Base-by-base conservation (phyloP, 2,113 vertebrate genomes). In the Trochalopteron elliotii region DNA sequence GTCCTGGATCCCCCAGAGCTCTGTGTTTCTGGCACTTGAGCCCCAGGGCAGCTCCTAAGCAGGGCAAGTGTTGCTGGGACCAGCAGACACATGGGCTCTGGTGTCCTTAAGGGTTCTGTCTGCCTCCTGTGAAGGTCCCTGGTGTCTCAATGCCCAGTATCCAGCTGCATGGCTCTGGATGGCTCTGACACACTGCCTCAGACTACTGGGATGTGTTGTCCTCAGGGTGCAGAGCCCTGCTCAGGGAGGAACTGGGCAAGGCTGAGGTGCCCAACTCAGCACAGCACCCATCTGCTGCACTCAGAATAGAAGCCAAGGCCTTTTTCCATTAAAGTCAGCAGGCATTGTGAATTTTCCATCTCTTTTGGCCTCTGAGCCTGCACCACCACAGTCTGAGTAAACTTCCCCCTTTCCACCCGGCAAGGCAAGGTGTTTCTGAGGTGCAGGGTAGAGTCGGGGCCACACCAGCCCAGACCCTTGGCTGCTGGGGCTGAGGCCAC, bases 171-270 rank as follows among this genome's bases (percentile, higher is more conserved):
- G 9, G 67, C 42, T 82, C 49, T 71, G 68, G 19, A 5, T 0
- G 2, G 28, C n/a, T 60, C 49, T 5, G 25, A 28, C 11, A 2
- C 0, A 0, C 19, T 52, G 39, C 1, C 2, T 59, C 74, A 30
- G 23, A 11, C 31, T 25, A 5, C 37, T 37, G 44, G 42, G 37
- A 1, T 37, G 31, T 8, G 4, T 12, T 42, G 35, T 25, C 39
- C 39, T 84, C 0, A 1, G 50, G 31, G 23, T 49, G 30, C 56
- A 71, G 47, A 77, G 30, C 52, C 21, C 30, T 0, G 1, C 40
- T 37, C 10, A 56, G 47, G 28, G 49, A 44, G 53, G 52, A 11
- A 0, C 9, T 12, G 42, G 47, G 37, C 53, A 64, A 31, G 31
- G 28, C 50, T 77, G 27, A 71, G 40, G 31, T 11, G 31, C 31